Base-by-base conservation (phyloP, 2,113 vertebrate genomes). In the Chunga burmeisteri region DNA sequence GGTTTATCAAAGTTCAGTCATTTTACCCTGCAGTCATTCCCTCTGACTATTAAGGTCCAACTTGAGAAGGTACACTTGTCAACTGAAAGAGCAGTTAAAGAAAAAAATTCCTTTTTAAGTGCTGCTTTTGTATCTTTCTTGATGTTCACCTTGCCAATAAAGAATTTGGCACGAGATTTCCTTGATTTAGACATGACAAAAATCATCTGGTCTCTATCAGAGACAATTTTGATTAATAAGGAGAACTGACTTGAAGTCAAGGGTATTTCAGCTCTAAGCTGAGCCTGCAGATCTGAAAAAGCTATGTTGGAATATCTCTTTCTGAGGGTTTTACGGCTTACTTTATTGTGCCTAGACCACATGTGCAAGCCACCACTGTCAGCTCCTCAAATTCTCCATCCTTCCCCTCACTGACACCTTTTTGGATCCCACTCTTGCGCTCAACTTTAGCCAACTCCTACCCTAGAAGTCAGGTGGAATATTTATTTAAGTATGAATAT, bases 391-490 rank as follows among this genome's bases (percentile, higher is more conserved):
- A 47, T 8, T n/a, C 66, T 27, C 36, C 11, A 5, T 15, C n/a
- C 6, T 34, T 22, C 7, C 26, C 4, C 4, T 1, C 16, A 7
- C 56, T 12, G 13, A 3, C 6, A 40, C 30, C 0, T 0, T 44
- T 52, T 58, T 55, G 30, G 30, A 73, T 56, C 21, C 18, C 40
- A 13, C 17, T 67, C 16, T 55, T 53, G 22, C 38, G 29, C 23
- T 29, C 15, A 34, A 10, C 34, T 53, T 19, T 20, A 22, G 34
- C 18, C 32, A n/a, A n/a, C 20, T 59, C n/a, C 38, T 38, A 38
- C n/a, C 15, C 32, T 19, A 38, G 19, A 79, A 62, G 11, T 16
- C 61, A 32, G 7, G 9, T n/a, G 9, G 16, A 78, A 23, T 42
- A 58, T 38, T 86, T 50, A 36, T 38, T 86, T 50, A 36, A 72